phyloP scores from a whole-genome alignment of 2,113 vertebrate species.

The Tympanuchus pallidicinctus region DNA sequence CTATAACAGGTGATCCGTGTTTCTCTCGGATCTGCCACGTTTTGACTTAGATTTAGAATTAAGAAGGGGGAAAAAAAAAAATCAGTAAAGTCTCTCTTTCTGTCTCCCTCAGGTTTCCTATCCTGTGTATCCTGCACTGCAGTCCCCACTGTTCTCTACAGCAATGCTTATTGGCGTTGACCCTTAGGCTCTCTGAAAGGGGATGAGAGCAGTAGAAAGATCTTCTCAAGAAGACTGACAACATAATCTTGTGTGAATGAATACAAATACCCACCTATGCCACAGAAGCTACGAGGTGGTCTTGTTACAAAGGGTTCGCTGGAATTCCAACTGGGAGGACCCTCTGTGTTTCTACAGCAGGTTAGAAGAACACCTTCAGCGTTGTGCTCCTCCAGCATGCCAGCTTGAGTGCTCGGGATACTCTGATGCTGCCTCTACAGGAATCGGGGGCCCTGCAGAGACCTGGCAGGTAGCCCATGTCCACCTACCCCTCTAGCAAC shows the following conservation, averaged over 20 bases:
- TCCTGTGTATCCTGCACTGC: neutral
- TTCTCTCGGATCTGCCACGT: neutral
- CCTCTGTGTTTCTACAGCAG: accelerated
- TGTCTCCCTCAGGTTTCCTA: conserved; percentile 3
- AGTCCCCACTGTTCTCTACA: neutral
- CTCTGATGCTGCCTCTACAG: neutral
- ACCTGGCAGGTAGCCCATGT: neutral
- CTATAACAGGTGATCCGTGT: neutral
- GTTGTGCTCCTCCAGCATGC: neutral
- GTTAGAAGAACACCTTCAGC: neutral
- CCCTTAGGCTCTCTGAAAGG: neutral
- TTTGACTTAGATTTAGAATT: neutral
- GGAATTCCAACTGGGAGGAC: neutral
- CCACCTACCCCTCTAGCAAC: neutral
- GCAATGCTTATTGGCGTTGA: neutral
- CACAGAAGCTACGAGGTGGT: neutral
- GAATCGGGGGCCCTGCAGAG: neutral
- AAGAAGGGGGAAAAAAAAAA: neutral
- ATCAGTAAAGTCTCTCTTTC: neutral
- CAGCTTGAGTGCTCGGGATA: neutral
- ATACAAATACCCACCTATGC: accelerated
- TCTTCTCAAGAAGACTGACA: neutral
- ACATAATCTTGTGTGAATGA: neutral
- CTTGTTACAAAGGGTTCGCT: accelerated
- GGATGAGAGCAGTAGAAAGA: neutral